These are phyloP conservation scores for Monopterus albus DNA, from an alignment of 2,113 vertebrate species.

Conservation along the genomic window DNA sequence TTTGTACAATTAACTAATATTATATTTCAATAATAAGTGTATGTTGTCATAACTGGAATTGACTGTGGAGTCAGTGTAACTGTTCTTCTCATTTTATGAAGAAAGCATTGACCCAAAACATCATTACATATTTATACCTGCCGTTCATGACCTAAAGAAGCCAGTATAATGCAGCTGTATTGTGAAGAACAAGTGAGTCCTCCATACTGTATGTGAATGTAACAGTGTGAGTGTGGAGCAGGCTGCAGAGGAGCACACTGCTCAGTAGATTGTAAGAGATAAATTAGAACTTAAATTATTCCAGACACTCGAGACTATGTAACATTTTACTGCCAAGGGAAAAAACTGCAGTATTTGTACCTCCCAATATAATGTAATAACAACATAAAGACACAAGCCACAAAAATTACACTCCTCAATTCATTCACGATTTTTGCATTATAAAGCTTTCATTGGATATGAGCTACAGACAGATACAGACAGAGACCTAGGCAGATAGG, in stretches of 20 bases:
- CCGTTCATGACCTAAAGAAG: too few relatives aligned
- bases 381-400: background rate
- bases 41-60: background rate
- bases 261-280: conserved; percentile 10
- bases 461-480: background rate
- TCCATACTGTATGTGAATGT: background rate
- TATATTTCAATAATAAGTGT: too few relatives aligned
- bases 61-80: too few relatives aligned
- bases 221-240: background rate
- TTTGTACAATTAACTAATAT: too few relatives aligned
- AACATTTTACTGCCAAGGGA: conserved; percentile 31
- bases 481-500: background rate
- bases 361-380: conserved; percentile 9
- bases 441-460: background rate
- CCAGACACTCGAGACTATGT: background rate
- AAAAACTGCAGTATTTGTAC: conserved; percentile 7
- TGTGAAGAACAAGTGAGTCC: background rate
- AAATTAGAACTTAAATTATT: conserved; percentile 14
- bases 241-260: background rate
- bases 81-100: background rate
- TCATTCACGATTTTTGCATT: background rate
- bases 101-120: background rate
- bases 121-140: too few relatives aligned
- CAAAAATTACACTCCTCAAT: background rate
- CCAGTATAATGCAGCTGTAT: background rate